Percentiles rank a stretch among this genome's conserved stretches.
Evolutionary conservation across 1,140 invertebrate species (phyloP).

Genomic region (Drosophila sulfurigaster): DNA sequence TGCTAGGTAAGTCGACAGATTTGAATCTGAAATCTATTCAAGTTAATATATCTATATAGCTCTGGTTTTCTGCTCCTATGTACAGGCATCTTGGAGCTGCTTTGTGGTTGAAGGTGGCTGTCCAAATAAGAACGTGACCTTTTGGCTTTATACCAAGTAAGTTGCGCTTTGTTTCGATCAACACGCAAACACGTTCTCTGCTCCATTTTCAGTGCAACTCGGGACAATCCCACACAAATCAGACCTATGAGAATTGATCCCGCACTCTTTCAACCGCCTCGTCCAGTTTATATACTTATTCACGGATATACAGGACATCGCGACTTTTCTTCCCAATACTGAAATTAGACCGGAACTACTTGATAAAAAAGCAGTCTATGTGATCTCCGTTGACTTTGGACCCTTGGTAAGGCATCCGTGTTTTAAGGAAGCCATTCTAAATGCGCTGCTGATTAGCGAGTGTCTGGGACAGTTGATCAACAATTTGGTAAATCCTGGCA

Average conservation of each 20-base stretch:
- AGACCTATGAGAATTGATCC: conserved; percentile 71
- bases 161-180: neutral
- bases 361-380: conserved; percentile 85
- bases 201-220: conserved; percentile 61
- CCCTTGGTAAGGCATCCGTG: conserved; percentile 86
- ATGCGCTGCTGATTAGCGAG: conserved; percentile 86
- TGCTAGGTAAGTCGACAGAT: conserved; percentile 1
- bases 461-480: conserved; percentile 88
- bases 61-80: conserved; percentile 12
- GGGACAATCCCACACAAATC: conserved; percentile 84
- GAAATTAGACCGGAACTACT: conserved; percentile 86
- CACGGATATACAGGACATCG: conserved; percentile 88
- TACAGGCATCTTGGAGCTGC: conserved; percentile 24
- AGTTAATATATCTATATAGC: conserved; percentile 7
- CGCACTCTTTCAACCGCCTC: conserved; percentile 83
- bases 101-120: conserved; percentile 77
- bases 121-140: conserved; percentile 87
- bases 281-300: conserved; percentile 87
- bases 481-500: conserved; percentile 86
- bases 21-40: neutral
- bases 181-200: neutral
- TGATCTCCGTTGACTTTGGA: conserved; percentile 87
- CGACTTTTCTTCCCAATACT: conserved; percentile 86
- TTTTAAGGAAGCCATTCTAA: conserved; percentile 86
- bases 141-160: conserved; percentile 87